Base-by-base conservation (phyloP, 2,113 vertebrate species). In the Aramus guarauna region DNA sequence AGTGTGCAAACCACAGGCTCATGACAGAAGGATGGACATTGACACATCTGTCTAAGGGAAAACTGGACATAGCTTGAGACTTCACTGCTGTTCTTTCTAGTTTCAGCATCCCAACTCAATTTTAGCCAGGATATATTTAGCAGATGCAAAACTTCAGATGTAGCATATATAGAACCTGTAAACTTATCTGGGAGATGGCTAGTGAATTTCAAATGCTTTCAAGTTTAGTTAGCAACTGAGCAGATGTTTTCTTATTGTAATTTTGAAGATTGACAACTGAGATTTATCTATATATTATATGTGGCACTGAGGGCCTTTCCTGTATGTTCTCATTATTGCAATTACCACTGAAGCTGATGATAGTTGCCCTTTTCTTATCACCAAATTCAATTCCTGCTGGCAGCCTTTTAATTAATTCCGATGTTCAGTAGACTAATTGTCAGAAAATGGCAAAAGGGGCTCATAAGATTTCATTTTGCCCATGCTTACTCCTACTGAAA, bases 401-500 rank as follows among this genome's bases (percentile, higher is more conserved):
- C 41, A 89, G 53, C 23, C 22, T 90, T 91, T 95, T 88, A 83
- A 93, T 94, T 92, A 91, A 60, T 91, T 94, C 67, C 58, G 22
- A 69, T 73, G 41, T 88, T 94, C 83, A 53, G 75, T 26, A 96
- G 67, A 53, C 63, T 55, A 77, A 29, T 76, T 1, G 0, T 60
- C 36, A 83, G 58, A 88, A 53, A 79, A 95, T 85, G 53, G 58
- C 36, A 4, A 81, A 93, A 94, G 45, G 30, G 66, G 17, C 62
- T 94, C 30, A 26, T 69, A 83, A 88, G 82, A 60, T 74, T 93
- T 92, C 27, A 45, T 88, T 95, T 92, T 94, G 30, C 75, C 71
- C 34, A 75, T 96, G 78, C 66, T 73, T 73, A 93, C 91, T 86
- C 92, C 95, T 95, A 90, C 93, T 86, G 68, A 88, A 97, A 92